Percentiles rank a stretch among this genome's conserved stretches.
Conservation (phyloP, 2,113 vertebrate genomes). For the Amphilophus citrinellus region DNA sequence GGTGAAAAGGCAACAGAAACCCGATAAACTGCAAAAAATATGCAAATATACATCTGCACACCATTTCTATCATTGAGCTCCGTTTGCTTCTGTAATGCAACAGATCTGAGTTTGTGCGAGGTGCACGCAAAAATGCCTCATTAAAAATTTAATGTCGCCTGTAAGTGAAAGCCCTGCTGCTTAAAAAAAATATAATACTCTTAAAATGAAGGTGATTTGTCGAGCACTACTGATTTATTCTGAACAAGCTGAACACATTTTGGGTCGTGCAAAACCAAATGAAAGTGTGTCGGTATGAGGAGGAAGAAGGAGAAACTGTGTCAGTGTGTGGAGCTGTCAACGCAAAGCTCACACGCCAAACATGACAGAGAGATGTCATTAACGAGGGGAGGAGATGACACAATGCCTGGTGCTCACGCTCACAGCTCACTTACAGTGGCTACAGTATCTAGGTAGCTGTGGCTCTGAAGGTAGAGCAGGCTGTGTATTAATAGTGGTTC, state of each 20-base stretch:
- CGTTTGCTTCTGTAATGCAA: not conserved
- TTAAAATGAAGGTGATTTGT: slow-evolving; percentile 10
- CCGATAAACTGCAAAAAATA: not conserved
- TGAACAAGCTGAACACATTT: slow-evolving; percentile 17
- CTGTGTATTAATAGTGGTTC: not conserved
- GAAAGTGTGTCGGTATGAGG: slow-evolving; percentile 27
- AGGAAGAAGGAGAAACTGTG: not conserved
- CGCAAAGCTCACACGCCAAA: slow-evolving; percentile 3
- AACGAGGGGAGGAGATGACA: not conserved
- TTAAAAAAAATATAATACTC: not conserved
- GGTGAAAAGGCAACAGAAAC: not conserved
- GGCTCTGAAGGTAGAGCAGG: not conserved
- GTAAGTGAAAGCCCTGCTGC: not conserved
- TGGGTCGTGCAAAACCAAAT: not conserved
- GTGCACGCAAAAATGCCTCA: not conserved
- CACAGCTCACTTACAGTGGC: not conserved
- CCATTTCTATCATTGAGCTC: not conserved
- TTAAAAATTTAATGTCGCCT: not conserved
- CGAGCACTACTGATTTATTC: slow-evolving; percentile 4
- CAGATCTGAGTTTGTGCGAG: not conserved
- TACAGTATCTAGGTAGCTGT: not conserved
- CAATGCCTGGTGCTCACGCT: not conserved
- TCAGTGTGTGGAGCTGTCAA: not conserved
- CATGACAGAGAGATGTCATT: slow-evolving; percentile 6
- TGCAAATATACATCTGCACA: not conserved